Evolutionary conservation across 1,140 invertebrate genomes (phyloP).

Genomic region (Halesus radiatus): DNA sequence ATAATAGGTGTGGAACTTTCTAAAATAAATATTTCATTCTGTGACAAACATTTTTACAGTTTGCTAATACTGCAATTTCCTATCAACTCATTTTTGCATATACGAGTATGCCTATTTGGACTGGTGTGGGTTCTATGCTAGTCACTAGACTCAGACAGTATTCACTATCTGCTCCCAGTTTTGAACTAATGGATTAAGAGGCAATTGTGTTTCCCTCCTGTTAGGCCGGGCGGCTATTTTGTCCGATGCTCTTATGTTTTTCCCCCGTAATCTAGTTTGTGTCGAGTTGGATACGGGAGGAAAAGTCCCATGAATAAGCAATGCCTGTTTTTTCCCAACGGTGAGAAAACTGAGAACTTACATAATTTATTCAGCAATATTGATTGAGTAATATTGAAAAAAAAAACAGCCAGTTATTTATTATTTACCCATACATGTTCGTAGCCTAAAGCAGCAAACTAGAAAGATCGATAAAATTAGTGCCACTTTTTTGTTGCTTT

Average conservation of each 20-base stretch:
- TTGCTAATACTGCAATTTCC: too few species aligned
- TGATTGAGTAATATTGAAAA: constrained; percentile 1
- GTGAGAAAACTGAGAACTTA: constrained; percentile 16
- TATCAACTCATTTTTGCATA: not conserved
- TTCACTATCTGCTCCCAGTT: too few species aligned
- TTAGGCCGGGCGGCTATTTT: constrained; percentile 10
- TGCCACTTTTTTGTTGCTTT: too few species aligned
- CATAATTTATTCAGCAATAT: constrained; percentile 14
- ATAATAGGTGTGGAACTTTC: too few species aligned
- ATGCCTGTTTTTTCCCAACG: not conserved
- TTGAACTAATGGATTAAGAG: constrained; percentile 24
- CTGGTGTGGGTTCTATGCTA: not conserved
- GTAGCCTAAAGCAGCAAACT: too few species aligned
- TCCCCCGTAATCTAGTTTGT: constrained; percentile 25
- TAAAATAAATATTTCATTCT: too few species aligned
- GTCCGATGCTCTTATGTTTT: not conserved
- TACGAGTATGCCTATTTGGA: not conserved
- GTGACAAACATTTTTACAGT: too few species aligned
- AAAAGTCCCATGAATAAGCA: constrained; percentile 28
- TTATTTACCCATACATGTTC: not conserved
- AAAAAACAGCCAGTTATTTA: not conserved
- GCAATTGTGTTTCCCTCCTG: constrained; percentile 4
- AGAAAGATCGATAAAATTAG: too few species aligned
- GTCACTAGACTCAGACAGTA: not conserved
- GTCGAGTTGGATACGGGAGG: constrained; percentile 1